Evolutionary conservation across 2,113 vertebrate genomes (phyloP), one percentile per base, ranked within the genome.

Genomic region (Talpa occidentalis): DNA sequence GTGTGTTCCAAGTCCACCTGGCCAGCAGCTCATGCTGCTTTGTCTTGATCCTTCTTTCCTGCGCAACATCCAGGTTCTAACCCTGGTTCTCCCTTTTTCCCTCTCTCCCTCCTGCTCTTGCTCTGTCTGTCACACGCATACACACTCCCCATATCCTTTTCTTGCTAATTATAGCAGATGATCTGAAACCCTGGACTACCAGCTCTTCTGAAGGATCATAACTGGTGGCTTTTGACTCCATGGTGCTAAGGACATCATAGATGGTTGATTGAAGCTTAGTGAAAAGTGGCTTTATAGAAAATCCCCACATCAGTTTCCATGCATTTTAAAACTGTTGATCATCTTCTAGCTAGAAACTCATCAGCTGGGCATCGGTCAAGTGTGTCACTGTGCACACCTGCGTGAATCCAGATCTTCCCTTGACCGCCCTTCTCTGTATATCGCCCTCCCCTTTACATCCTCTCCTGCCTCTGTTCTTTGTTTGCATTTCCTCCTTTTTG

Each of bases 121-220:
- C 4, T 16, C 64, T 37, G 28, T 28, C 44, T 3, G 8, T 11
- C 56, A 28, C 64, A 44, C 10, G 19, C 49, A 30, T 7, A 62
- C 52, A 37, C 4, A 9, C n/a, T 5, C 54, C 5, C 54, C 24
- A 22, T 62, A 79, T 67, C 28, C 80, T 78, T 94, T 84, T 97
- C 66, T 90, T 93, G 54, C 94, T 95, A 90, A 96, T 95, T 96
- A 91, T 70, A 78, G 89, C 64, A 80, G 83, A 91, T 95, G 95
- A 91, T 91, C 94, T 95, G 96, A 94, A 96, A 89, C 70, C 96
- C 96, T 95, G 93, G 97, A 90, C 44, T n/a, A 32, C 30, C n/a
- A 52, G 56, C 28, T 84, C 7, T 89, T 86, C 40, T 32, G 60
- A 74, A 93, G n/a, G 40, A 64, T 67, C 10, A 1, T 47, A 62